Conservation (phyloP, 2,797 vertebrate genomes). For the Fistularia commersonii region DNA sequence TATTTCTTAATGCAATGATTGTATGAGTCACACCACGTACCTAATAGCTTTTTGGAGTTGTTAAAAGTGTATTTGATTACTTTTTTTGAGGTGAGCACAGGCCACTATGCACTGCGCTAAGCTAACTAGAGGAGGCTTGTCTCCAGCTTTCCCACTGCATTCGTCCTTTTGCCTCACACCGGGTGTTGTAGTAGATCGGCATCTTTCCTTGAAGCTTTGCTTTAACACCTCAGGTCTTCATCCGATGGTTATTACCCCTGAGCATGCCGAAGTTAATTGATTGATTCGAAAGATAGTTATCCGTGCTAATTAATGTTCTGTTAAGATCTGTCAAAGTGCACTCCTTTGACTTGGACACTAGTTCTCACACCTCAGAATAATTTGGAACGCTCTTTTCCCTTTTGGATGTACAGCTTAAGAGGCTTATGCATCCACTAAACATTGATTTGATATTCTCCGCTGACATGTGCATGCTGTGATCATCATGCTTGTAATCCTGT, state of each 20-base stretch:
- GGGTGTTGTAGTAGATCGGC: no score
- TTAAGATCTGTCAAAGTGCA: conserved; percentile 49
- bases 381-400: conserved; percentile 49
- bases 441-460: conserved; percentile 69
- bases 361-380: conserved; percentile 52
- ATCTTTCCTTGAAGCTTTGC: conserved; percentile 2
- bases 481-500: conserved; percentile 77
- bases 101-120: no score
- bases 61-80: no score
- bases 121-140: no score
- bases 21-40: no score
- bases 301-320: conserved; percentile 45
- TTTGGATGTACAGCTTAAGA: conserved; percentile 50
- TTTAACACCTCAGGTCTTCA: conserved; percentile 29
- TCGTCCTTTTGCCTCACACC: no score
- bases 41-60: no score
- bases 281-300: conserved; percentile 45
- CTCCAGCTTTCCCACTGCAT: no score
- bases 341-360: conserved; percentile 29
- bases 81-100: no score
- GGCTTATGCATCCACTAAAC: conserved; percentile 61
- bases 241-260: conserved; percentile 19
- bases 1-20: no score
- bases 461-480: conserved; percentile 65
- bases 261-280: conserved; percentile 45